A percentile compares a stretch with the other conserved stretches of the same genome.
phyloP scores from a whole-genome alignment of 2,888 invertebrate genomes.

The Tiphia femorata region DNA sequence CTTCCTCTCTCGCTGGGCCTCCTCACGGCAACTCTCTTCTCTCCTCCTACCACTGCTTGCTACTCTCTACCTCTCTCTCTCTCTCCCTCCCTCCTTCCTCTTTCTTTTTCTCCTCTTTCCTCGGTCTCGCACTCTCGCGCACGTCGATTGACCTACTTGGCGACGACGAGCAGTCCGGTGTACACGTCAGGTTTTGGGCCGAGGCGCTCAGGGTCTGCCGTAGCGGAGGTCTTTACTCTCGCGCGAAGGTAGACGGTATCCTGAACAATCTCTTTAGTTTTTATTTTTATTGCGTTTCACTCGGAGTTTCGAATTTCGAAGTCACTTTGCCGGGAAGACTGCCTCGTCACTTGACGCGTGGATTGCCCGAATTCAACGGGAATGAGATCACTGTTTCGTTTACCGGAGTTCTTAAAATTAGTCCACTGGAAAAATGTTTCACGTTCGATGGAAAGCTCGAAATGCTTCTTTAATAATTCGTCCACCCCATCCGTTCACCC shows the following conservation, averaged over 20 bases:
- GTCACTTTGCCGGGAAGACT: neutral
- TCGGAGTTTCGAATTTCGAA: neutral
- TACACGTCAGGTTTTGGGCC: conserved; percentile 41
- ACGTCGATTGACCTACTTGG: conserved; percentile 49
- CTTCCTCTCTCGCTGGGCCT: conserved; percentile 2
- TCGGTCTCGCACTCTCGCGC: conserved; percentile 45
- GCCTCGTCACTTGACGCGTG: no score
- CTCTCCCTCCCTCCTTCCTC: conserved; percentile 10
- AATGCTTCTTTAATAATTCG: no score
- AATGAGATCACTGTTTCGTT: no score
- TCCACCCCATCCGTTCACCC: no score
- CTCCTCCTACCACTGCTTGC: conserved; percentile 23
- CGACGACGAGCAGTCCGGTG: conserved; percentile 37
- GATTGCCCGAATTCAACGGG: no score
- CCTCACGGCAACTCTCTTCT: conserved; percentile 3
- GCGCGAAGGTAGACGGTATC: neutral
- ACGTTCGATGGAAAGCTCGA: no score
- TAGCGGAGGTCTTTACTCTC: neutral
- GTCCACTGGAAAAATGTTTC: no score
- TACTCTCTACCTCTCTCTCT: conserved; percentile 4
- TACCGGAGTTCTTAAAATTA: no score
- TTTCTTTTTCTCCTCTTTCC: conserved; percentile 32
- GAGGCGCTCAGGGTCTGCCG: neutral
- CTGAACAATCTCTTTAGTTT: neutral
- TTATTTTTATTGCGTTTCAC: no score